Percentiles rank a stretch among this genome's conserved stretches.
Evolutionary conservation across 2,797 vertebrate species (phyloP).

Genomic region (Anabas testudineus): DNA sequence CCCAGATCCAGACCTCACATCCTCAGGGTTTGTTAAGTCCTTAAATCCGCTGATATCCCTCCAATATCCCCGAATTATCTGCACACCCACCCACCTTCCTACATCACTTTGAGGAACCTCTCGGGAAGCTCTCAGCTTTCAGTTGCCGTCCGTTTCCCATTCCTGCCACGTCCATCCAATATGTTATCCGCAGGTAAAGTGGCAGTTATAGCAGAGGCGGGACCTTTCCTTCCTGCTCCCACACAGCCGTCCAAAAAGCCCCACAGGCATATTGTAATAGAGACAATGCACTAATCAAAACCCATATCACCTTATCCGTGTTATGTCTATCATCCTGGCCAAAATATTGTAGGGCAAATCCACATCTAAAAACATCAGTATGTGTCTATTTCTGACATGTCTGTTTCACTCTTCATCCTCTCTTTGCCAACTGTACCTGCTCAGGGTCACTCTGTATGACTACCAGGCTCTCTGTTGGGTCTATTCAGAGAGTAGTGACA

Average conservation of each 20-base stretch:
- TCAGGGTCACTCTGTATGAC: slow-evolving; percentile 80
- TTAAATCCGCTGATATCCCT: slow-evolving; percentile 73
- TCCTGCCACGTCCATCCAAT: slow-evolving; percentile 59
- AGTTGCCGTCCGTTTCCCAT: slow-evolving; percentile 64
- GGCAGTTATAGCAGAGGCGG: slow-evolving; percentile 52
- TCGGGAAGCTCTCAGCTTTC: slow-evolving; percentile 70
- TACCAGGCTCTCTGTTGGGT: slow-evolving; percentile 97
- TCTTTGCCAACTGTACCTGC: slow-evolving; percentile 21
- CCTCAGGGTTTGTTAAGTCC: slow-evolving; percentile 73
- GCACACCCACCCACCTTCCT: slow-evolving; percentile 50
- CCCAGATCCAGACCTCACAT: slow-evolving; percentile 70
- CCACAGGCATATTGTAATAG: slow-evolving; percentile 39
- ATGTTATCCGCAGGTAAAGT: slow-evolving; percentile 51
- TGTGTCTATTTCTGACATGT: slow-evolving; percentile 21
- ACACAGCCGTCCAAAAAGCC: slow-evolving; percentile 43
- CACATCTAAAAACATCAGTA: slow-evolving; percentile 5
- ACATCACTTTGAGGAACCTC: slow-evolving; percentile 70
- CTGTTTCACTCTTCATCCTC: slow-evolving; percentile 1
- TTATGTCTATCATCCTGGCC: slow-evolving; percentile 8
- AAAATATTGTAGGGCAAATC: slow-evolving; percentile 29
- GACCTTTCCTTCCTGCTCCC: slow-evolving; percentile 56
- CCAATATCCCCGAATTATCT: slow-evolving; percentile 73
- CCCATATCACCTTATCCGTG: slow-evolving; percentile 23
- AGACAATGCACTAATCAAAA: slow-evolving; percentile 49
- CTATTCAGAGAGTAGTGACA: slow-evolving; percentile 93